A percentile compares a stretch with the other conserved stretches of the same genome.
phyloP scores from a whole-genome alignment of 2,888 invertebrate genomes.

The Eupithecia abbreviata region DNA sequence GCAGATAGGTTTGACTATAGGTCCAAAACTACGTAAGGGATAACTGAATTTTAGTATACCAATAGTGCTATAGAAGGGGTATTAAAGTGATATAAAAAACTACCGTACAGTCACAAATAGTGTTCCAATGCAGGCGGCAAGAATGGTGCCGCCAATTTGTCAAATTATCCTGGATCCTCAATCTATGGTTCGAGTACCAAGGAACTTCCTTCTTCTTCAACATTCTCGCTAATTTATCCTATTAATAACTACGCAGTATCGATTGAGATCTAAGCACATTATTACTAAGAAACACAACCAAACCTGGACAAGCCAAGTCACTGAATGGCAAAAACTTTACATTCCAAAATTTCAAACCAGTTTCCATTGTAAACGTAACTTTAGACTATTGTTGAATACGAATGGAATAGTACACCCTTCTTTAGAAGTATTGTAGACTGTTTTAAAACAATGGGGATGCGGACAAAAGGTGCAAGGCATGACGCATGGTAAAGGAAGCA shows the following conservation, averaged over 20 bases:
- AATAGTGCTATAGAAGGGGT: not conserved
- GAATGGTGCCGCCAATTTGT: slow-evolving; percentile 66
- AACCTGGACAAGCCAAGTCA: slow-evolving; percentile 51
- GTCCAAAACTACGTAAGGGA: not conserved
- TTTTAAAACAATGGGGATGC: slow-evolving; percentile 55
- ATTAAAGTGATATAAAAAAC: not conserved
- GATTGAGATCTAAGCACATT: slow-evolving; percentile 48
- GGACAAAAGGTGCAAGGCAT: slow-evolving; percentile 50
- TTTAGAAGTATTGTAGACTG: slow-evolving; percentile 55
- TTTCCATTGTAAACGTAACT: slow-evolving; percentile 49
- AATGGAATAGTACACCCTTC: slow-evolving; percentile 60
- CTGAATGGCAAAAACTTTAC: slow-evolving; percentile 58
- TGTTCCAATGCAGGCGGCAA: slow-evolving; percentile 76
- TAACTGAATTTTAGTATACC: not conserved
- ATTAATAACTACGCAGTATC: slow-evolving; percentile 45
- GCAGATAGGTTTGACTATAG: not conserved
- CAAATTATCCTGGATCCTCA: slow-evolving; percentile 72
- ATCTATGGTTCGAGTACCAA: slow-evolving; percentile 74
- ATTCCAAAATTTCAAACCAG: slow-evolving; percentile 65
- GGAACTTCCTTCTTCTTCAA: slow-evolving; percentile 77
- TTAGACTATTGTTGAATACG: slow-evolving; percentile 31
- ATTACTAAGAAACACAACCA: slow-evolving; percentile 45
- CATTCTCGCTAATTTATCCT: slow-evolving; percentile 58
- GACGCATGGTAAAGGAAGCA: slow-evolving; percentile 51
- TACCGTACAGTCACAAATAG: slow-evolving; percentile 74